These are phyloP conservation scores for Plumapathes pennacea DNA, from an alignment of 92 coral and sea anemone species.

Conservation along the genomic window DNA sequence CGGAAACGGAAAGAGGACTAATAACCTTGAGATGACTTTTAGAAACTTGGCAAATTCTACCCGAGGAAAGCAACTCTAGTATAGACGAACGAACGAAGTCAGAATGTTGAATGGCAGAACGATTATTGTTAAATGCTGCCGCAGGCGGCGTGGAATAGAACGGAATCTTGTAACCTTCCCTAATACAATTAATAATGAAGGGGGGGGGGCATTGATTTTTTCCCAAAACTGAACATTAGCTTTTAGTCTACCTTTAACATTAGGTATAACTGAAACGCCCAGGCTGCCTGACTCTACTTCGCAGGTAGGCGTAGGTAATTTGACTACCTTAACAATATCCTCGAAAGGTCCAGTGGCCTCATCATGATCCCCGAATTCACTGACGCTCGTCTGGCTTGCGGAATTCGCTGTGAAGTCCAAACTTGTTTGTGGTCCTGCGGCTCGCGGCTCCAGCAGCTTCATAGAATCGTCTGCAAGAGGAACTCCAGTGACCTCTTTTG, in stretches of 20 bases:
- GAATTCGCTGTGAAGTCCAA: too few species aligned
- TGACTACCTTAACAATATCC: slow-evolving; percentile 15
- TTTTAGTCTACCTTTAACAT: slow-evolving; percentile 40
- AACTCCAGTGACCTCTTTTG: slow-evolving; percentile 42
- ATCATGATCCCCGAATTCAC: too few species aligned
- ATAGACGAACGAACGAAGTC: slow-evolving; percentile 31
- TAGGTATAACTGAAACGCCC: neutral
- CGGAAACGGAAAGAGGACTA: slow-evolving; percentile 35
- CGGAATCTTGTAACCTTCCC: slow-evolving; percentile 32
- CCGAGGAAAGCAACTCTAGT: slow-evolving; percentile 13
- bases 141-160: slow-evolving; percentile 19
- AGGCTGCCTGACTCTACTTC: slow-evolving; percentile 1
- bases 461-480: slow-evolving; percentile 11
- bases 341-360: slow-evolving; percentile 6
- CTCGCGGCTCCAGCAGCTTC: slow-evolving; percentile 6
- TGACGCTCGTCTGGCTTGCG: too few species aligned
- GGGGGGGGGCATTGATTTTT: slow-evolving; percentile 22
- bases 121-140: slow-evolving; percentile 10
- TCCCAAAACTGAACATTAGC: slow-evolving; percentile 28
- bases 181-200: slow-evolving; percentile 15
- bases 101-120: slow-evolving; percentile 23
- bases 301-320: neutral
- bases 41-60: slow-evolving; percentile 8
- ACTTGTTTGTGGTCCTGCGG: too few species aligned
- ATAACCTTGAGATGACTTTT: slow-evolving; percentile 11